These are phyloP conservation scores for Octonoba sinensis DNA, from an alignment of 2,888 invertebrate species.

Conservation along the genomic window DNA sequence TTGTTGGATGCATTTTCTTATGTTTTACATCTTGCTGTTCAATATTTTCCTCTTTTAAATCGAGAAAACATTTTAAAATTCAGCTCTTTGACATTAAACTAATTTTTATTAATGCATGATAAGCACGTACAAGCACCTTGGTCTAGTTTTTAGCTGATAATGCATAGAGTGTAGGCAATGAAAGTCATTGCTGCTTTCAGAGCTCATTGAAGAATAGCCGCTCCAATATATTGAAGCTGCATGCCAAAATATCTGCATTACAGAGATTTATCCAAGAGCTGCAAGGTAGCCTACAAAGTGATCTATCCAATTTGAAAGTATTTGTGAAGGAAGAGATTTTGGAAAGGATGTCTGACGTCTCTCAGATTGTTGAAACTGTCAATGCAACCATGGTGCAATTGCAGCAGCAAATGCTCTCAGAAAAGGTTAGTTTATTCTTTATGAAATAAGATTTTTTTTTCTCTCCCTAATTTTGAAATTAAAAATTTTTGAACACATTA, in stretches of 20 bases:
- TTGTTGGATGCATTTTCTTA: no score
- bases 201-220: slow-evolving; percentile 58
- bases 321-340: slow-evolving; percentile 40
- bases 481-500: no score
- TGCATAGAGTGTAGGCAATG: slow-evolving; percentile 74
- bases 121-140: no score
- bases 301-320: slow-evolving; percentile 37
- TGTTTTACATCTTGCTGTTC: no score
- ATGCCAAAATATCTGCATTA: slow-evolving; percentile 63
- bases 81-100: no score
- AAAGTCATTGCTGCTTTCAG: slow-evolving; percentile 68
- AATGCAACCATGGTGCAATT: slow-evolving; percentile 16
- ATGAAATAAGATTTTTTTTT: no score
- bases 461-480: no score
- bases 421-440: slow-evolving; percentile 37
- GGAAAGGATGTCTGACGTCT: slow-evolving; percentile 28
- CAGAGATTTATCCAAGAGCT: slow-evolving; percentile 58
- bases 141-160: not conserved
- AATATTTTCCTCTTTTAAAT: no score
- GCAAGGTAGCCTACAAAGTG: slow-evolving; percentile 33
- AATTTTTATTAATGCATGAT: no score
- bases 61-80: no score
- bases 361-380: slow-evolving; percentile 33
- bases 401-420: slow-evolving; percentile 24
- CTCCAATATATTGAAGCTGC: slow-evolving; percentile 64